Evolutionary conservation across 2,113 vertebrate species (phyloP).

Genomic region (Anolis carolinensis): DNA sequence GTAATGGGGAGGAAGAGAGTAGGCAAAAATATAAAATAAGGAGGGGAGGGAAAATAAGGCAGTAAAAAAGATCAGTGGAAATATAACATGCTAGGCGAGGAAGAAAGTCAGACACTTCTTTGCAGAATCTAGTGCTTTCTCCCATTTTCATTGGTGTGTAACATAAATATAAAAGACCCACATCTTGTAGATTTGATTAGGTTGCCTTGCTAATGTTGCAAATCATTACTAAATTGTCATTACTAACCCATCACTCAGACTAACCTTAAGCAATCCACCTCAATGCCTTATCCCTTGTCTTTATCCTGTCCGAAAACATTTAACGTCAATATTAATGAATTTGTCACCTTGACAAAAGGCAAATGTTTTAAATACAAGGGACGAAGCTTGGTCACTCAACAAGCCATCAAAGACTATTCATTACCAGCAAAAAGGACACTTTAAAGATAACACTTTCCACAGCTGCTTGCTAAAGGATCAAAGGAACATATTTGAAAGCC

Average conservation of each 20-base stretch:
- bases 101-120: not conserved
- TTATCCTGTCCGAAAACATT: not conserved
- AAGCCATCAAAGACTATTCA: slow-evolving; percentile 14
- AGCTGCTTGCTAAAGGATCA: slow-evolving; percentile 8
- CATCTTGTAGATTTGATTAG: not conserved
- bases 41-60: slow-evolving; percentile 46
- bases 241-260: not conserved
- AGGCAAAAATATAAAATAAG: slow-evolving; percentile 39
- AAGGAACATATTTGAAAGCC: slow-evolving; percentile 23
- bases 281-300: not conserved
- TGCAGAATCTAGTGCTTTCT: not conserved
- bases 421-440: slow-evolving; percentile 39
- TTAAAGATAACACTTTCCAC: slow-evolving; percentile 9
- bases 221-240: not conserved
- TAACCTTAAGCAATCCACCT: not conserved
- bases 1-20: slow-evolving; percentile 40
- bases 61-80: not conserved
- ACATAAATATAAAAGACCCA: not conserved
- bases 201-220: not conserved
- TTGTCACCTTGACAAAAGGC: slow-evolving; percentile 7
- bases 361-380: slow-evolving; percentile 11
- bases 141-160: not conserved
- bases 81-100: not conserved
- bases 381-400: not conserved
- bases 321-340: slow-evolving; percentile 22